Evolutionary conservation across 1,140 invertebrate species (phyloP), one percentile per base, ranked within the genome.

Genomic region (Apis cerana): DNA sequence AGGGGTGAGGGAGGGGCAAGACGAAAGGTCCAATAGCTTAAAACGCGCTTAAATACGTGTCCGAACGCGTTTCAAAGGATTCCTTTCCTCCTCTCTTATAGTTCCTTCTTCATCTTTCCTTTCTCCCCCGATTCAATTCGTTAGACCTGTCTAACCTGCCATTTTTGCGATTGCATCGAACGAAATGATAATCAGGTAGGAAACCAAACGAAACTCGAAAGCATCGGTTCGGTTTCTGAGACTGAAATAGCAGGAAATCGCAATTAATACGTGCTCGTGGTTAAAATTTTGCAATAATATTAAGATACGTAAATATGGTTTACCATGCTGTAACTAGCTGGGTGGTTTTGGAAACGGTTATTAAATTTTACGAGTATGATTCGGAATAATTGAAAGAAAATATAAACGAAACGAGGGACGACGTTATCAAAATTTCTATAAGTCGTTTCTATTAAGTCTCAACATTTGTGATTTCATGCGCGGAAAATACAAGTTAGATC

Each of bases 1-100:
- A 54, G 82, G 27, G 62, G 70, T 69, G n/a, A 69, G 81, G 27
- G 27, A 27, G 82, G 67, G 76, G 79, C 70, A 86, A 75, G 79
- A 76, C 78, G 78, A 90, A 89, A 87, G 33, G 82, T 87, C 88
- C 86, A 90, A 90, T 89, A 88, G 82, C 85, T 87, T 85, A 89
- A 90, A 43, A 88, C 72, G 83, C 88, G 84, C 82, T 88, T 90
- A 33, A 33, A 89, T n/a, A n/a, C 84, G 82, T 88, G 81, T 83
- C 84, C 68, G 80, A 85, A 84, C 77, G 62, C 62, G 70, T 50
- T 70, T 70, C 86, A 67, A 87, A 87, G 83, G 71, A 61, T n/a
- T 52, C 17, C 19, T 17, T 1, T 75, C 54, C 12, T 19, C 21
- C 19, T 54, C 54, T 4, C 48, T 54, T n/a, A 1, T 9, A 19